Base-by-base conservation (phyloP, 1,140 invertebrate species). In the Liolophura sinensis region DNA sequence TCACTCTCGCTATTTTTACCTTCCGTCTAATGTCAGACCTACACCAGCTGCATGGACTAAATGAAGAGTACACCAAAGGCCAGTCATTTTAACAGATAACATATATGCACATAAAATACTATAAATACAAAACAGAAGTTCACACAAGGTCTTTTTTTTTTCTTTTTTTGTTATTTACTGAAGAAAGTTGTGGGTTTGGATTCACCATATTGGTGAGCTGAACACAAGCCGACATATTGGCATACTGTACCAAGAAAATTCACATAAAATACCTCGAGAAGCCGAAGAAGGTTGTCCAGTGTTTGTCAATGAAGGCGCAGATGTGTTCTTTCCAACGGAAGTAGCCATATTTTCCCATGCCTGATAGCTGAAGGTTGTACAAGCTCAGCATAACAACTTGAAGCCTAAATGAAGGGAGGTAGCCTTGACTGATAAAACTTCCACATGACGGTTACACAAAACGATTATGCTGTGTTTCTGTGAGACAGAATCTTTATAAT, bases 271-370 rank as follows among this genome's bases (percentile, higher is more conserved):
- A 84, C 82, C 74, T 81, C 51, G 71, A 66, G 59, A 57, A 61
- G 25, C 75, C 78, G 77, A 84, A 83, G 22, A 84, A 67, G 16
- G 67, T 59, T 16, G 54, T 68, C 82, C 82, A 83, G 64, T 84
- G 73, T 58, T 76, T 78, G 60, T 82, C 77, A 27, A 84, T 82
- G 65, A 80, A 82, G 12, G 71, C 69, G 73, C 81, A 81, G 31
- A 84, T 82, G 59, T 85, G 78, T 62, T 81, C 78, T 63, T 81
- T 82, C 79, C 81, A 84, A 40, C 78, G 68, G 60, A 77, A 84
- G 60, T 78, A 84, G 0, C 83, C 83, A 69, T 68, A 72, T 63
- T 77, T 83, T 7, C 82, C 81, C 25, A 73, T 65, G 27, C 75
- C 73, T 11, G 66, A 67, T 22, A 79, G 63, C 63, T 84, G 83